Evolutionary conservation across 2,113 vertebrate genomes (phyloP).

Genomic region (Arvicanthis niloticus): DNA sequence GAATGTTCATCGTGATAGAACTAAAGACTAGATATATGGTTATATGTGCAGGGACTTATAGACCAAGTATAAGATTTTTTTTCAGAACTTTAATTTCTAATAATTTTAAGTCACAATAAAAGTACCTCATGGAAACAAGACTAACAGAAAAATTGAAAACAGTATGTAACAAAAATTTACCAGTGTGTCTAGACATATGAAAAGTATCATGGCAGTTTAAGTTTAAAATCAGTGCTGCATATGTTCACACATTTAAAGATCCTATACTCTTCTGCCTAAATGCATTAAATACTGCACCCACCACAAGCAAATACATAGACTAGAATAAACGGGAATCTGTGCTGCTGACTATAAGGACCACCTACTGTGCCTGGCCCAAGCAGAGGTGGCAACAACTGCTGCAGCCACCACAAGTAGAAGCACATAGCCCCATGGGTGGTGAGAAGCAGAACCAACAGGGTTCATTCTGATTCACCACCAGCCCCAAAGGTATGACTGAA

Average conservation of each 20-base stretch:
- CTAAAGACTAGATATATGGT: not conserved
- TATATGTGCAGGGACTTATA: not conserved
- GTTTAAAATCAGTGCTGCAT: conserved; percentile 45
- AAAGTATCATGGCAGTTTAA: conserved; percentile 67
- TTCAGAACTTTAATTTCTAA: conserved; percentile 83
- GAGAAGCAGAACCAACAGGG: conserved; percentile 61
- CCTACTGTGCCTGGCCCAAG: not conserved
- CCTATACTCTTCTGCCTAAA: conserved; percentile 48
- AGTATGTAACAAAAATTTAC: conserved; percentile 75
- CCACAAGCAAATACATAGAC: conserved; percentile 12
- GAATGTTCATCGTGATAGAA: not conserved
- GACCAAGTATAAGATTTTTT: conserved; percentile 69
- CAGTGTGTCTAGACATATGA: conserved; percentile 58
- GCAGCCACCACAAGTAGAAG: too few species aligned
- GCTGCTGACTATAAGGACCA: not conserved
- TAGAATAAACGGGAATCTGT: not conserved
- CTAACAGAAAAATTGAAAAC: conserved; percentile 54
- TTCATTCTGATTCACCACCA: conserved; percentile 59
- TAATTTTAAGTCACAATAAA: conserved; percentile 72
- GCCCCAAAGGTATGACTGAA: conserved; percentile 57
- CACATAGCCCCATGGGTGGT: not conserved
- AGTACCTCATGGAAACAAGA: conserved; percentile 56
- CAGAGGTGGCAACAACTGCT: not conserved
- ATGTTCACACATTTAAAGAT: conserved; percentile 50
- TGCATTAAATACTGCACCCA: conserved; percentile 55